A percentile compares a stretch with the other conserved stretches of the same genome.
These are phyloP conservation scores for Mesoligia furuncula DNA, from an alignment of 2,888 invertebrate species.

Conservation along the genomic window DNA sequence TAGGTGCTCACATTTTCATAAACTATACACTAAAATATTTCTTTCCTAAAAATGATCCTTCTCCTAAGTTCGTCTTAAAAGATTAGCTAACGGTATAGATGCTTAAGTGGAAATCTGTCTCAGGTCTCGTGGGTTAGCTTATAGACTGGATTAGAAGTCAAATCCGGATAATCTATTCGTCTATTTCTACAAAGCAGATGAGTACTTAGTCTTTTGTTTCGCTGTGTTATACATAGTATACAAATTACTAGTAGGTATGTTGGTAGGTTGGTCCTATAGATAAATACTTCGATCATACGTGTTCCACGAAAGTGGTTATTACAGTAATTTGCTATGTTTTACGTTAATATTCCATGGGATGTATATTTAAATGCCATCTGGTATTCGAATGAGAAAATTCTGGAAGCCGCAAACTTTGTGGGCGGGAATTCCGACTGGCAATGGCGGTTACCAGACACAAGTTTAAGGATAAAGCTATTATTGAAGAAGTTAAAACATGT, in stretches of 20 bases:
- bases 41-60: neutral
- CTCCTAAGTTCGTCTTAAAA: conserved; percentile 8
- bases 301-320: conserved; percentile 70
- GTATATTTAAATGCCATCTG: conserved; percentile 78
- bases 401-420: conserved; percentile 76
- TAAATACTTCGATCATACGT: conserved; percentile 39
- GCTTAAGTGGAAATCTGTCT: conserved; percentile 9
- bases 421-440: conserved; percentile 67
- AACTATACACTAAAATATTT: neutral
- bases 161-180: conserved; percentile 35
- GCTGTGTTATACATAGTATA: neutral
- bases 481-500: conserved; percentile 25
- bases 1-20: conserved; percentile 24
- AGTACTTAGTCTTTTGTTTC: conserved; percentile 23
- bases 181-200: conserved; percentile 17
- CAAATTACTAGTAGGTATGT: neutral
- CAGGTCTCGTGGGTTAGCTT: conserved; percentile 19
- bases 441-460: conserved; percentile 57
- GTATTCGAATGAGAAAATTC: conserved; percentile 80
- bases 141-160: conserved; percentile 22
- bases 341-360: conserved; percentile 66
- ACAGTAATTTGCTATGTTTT: conserved; percentile 80
- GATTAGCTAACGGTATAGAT: conserved; percentile 31
- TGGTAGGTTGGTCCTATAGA: neutral
- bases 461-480: conserved; percentile 62